Percentiles rank a stretch among this genome's conserved stretches.
Evolutionary conservation across 2,797 vertebrate species (phyloP).

Genomic region (Coendou prehensilis): DNA sequence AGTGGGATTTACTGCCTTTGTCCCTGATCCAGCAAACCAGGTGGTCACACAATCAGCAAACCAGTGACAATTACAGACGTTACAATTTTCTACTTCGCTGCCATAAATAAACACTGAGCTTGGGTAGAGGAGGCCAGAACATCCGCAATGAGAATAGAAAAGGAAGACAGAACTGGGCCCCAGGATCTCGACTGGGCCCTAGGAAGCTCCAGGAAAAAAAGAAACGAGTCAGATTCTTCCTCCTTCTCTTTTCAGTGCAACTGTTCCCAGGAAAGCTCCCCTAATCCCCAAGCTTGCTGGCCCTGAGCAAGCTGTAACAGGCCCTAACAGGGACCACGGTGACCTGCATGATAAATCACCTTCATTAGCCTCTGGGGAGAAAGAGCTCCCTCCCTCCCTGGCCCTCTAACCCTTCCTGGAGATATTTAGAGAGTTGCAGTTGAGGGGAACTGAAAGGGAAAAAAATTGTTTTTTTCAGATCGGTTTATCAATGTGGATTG

Average conservation of each 20-base stretch:
- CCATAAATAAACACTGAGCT: slow-evolving; percentile 83
- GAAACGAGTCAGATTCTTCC: background rate
- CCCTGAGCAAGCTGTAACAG: slow-evolving; percentile 80
- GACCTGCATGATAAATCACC: slow-evolving; percentile 67
- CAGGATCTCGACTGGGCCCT: slow-evolving; percentile 84
- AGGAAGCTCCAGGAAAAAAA: slow-evolving; percentile 82
- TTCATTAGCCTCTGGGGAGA: background rate
- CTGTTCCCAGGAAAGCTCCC: slow-evolving; percentile 63
- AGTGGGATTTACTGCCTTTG: slow-evolving; percentile 75
- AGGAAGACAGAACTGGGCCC: slow-evolving; percentile 76
- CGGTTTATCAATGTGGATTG: background rate
- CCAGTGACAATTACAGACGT: slow-evolving; percentile 76
- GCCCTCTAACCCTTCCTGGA: background rate
- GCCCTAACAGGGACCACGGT: slow-evolving; percentile 63
- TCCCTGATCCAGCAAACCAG: slow-evolving; percentile 8
- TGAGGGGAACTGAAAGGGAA: background rate
- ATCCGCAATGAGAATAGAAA: slow-evolving; percentile 61
- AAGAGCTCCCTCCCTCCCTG: background rate
- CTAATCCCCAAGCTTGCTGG: slow-evolving; percentile 77
- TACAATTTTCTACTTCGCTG: slow-evolving; percentile 83
- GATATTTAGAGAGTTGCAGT: slow-evolving; percentile 2
- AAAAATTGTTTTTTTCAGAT: slow-evolving; percentile 21
- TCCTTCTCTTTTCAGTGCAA: background rate
- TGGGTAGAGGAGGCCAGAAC: slow-evolving; percentile 66
- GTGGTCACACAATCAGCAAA: slow-evolving; percentile 71